Percentiles rank a stretch among this genome's conserved stretches.
Evolutionary conservation across 2,113 vertebrate species (phyloP).

Genomic region (Corydoras sp.): DNA sequence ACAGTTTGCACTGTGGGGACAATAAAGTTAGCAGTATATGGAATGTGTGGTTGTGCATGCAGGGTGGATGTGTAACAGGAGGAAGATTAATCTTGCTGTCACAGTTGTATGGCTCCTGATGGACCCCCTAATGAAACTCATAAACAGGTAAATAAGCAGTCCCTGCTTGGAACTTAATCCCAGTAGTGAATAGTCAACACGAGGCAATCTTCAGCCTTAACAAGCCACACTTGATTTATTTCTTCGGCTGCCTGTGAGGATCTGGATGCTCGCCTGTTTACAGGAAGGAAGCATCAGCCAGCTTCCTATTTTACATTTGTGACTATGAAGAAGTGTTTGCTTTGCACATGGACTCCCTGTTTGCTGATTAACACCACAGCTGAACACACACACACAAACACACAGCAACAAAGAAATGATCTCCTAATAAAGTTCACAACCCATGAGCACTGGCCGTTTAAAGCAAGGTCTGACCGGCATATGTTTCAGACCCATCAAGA

Average conservation of each 20-base stretch:
- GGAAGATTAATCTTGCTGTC: slow-evolving; percentile 50
- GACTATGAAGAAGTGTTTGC: too few species aligned
- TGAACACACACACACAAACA: too few species aligned
- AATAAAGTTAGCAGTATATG: neutral
- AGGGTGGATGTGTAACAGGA: slow-evolving; percentile 34
- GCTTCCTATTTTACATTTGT: too few species aligned
- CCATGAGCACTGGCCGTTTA: too few species aligned
- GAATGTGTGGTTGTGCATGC: slow-evolving; percentile 25
- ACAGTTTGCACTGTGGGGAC: neutral
- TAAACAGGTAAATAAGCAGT: slow-evolving; percentile 63
- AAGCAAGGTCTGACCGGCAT: too few species aligned
- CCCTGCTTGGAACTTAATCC: slow-evolving; percentile 39
- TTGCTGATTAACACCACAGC: too few species aligned
- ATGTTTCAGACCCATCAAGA: too few species aligned
- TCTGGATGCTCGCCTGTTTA: too few species aligned
- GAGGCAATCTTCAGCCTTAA: slow-evolving; percentile 34
- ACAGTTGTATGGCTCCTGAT: slow-evolving; percentile 46
- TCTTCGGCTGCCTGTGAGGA: slow-evolving; percentile 18
- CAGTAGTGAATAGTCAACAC: slow-evolving; percentile 37
- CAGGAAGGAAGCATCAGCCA: too few species aligned
- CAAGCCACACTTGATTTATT: slow-evolving; percentile 29
- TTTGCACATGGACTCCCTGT: too few species aligned
- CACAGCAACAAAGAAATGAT: too few species aligned
- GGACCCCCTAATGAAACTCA: slow-evolving; percentile 47
- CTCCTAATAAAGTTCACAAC: too few species aligned